Percentiles rank a stretch among this genome's conserved stretches.
Evolutionary conservation across 2,113 vertebrate genomes (phyloP).

Genomic region (Elephantulus edwardii): DNA sequence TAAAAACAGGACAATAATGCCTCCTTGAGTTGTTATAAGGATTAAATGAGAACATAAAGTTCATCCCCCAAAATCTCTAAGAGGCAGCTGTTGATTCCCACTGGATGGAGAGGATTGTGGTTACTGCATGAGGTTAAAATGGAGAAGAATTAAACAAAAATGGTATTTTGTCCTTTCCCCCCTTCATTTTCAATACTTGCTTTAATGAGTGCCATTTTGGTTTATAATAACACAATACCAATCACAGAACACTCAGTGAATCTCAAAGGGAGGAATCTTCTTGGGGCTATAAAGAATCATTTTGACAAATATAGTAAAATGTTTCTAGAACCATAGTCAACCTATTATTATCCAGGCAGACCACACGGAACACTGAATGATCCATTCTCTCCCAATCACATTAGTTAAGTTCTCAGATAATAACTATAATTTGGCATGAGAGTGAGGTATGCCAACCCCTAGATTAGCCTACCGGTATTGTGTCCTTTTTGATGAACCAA

Average conservation of each 20-base stretch:
- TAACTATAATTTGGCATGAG: background rate
- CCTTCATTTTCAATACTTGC: background rate
- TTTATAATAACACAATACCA: background rate
- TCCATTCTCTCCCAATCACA: background rate
- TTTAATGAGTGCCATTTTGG: background rate
- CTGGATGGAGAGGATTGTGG: background rate
- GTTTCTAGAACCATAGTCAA: background rate
- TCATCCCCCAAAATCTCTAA: background rate
- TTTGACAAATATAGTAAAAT: background rate
- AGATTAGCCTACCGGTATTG: too few species aligned
- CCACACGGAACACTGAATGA: background rate
- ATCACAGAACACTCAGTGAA: background rate
- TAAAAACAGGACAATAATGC: background rate
- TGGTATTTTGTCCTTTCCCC: background rate
- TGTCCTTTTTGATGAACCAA: too few species aligned
- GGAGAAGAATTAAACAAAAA: background rate
- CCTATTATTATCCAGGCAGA: background rate
- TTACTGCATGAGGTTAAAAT: background rate
- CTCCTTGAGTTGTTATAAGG: background rate
- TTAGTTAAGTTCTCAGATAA: background rate
- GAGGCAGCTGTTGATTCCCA: background rate
- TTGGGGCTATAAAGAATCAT: background rate
- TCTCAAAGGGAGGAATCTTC: background rate
- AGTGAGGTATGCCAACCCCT: background rate
- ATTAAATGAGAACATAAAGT: background rate